Conservation (phyloP, 1,140 invertebrate species). For the Drosophila melanica region DNA sequence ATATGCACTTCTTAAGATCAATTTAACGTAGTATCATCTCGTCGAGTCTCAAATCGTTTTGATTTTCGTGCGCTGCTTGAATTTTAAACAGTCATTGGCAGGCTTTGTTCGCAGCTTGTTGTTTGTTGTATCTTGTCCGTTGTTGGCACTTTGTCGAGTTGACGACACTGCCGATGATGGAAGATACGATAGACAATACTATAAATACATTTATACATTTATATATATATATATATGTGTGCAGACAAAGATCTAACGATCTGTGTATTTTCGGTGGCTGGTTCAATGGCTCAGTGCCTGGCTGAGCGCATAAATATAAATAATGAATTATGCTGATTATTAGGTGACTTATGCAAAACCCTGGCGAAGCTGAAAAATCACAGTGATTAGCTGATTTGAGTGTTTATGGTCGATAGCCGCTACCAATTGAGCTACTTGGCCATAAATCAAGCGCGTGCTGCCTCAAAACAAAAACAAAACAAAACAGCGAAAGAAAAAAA, state of each 20-base stretch:
- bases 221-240: background rate
- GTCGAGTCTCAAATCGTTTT: background rate
- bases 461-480: conserved; percentile 4
- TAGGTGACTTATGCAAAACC: conserved; percentile 74
- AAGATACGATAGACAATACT: conserved; percentile 28
- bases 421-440: conserved; percentile 45
- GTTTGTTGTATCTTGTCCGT: conserved; percentile 48
- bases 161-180: conserved; percentile 53
- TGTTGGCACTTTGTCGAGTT: conserved; percentile 71
- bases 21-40: background rate
- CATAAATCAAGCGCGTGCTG: conserved; percentile 55
- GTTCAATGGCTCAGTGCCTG: background rate
- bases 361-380: conserved; percentile 62
- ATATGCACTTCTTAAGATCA: too few relatives aligned
- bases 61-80: conserved; percentile 40
- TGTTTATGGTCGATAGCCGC: conserved; percentile 44
- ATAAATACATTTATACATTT: background rate
- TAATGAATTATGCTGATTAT: conserved; percentile 81
- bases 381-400: conserved; percentile 68
- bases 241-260: conserved; percentile 68
- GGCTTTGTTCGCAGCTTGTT: conserved; percentile 53
- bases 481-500: background rate
- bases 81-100: conserved; percentile 82
- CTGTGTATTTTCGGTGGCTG: conserved; percentile 10
- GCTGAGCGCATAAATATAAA: conserved; percentile 55